phyloP scores from a whole-genome alignment of 1,140 invertebrate genomes.

The Gryllus bimaculatus region DNA sequence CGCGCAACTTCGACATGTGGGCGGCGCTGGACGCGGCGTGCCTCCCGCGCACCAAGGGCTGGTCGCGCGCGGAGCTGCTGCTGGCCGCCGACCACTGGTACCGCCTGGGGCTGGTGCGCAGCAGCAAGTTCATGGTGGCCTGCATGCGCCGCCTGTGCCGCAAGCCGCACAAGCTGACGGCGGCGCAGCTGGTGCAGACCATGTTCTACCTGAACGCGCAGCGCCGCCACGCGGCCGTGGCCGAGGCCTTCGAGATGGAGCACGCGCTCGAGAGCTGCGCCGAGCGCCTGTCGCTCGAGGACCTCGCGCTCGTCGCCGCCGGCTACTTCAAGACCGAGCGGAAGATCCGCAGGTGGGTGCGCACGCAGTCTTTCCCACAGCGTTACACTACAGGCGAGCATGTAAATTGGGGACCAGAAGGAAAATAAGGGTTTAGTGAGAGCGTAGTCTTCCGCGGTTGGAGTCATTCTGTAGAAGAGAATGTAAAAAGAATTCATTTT shows the following conservation, averaged over 20 bases:
- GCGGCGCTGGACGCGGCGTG: neutral
- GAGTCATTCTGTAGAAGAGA: no score
- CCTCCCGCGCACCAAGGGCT: neutral
- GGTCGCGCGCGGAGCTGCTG: neutral
- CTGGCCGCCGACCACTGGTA: neutral
- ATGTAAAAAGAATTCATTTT: no score
- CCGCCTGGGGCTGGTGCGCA: neutral
- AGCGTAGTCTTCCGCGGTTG: no score
- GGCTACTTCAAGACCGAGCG: neutral
- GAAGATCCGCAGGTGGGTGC: neutral
- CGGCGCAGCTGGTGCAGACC: neutral
- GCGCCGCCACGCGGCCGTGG: neutral
- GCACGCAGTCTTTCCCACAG: no score
- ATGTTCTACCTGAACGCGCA: neutral
- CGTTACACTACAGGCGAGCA: no score
- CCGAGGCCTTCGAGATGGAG: neutral
- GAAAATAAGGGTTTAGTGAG: no score
- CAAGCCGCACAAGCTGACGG: neutral
- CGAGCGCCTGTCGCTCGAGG: neutral
- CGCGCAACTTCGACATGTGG: neutral
- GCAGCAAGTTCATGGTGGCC: neutral
- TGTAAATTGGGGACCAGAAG: no score
- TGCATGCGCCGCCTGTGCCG: neutral
- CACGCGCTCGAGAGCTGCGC: neutral
- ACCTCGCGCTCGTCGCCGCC: neutral